Evolutionary conservation across 1,140 invertebrate genomes (phyloP).

Genomic region (Formica selysi): DNA sequence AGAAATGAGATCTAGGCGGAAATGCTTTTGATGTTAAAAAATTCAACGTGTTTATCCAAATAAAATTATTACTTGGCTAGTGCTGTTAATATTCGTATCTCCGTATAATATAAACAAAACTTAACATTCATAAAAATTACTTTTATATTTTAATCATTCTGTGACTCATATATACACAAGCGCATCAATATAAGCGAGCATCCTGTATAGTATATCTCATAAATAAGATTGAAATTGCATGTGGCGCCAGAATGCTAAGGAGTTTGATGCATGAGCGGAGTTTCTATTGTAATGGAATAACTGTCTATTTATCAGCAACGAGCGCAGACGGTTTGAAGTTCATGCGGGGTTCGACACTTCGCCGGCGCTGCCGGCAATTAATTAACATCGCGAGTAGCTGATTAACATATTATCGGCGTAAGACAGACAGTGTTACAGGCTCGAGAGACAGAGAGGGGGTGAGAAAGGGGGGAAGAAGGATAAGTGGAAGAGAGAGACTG

Average conservation of each 20-base stretch:
- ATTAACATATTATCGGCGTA: conserved; percentile 82
- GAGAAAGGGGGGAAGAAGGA: not conserved
- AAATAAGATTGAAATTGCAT: conserved; percentile 34
- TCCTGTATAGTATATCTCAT: not conserved
- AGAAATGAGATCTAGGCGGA: not conserved
- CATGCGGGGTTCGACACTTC: conserved; percentile 69
- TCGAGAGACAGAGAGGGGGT: conserved; percentile 16
- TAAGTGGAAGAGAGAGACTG: conserved; percentile 16
- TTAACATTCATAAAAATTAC: not conserved
- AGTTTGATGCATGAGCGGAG: conserved; percentile 51
- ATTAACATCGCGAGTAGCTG: conserved; percentile 79
- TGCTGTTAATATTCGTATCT: not conserved
- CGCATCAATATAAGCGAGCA: not conserved
- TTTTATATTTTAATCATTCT: not conserved
- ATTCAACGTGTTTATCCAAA: not conserved
- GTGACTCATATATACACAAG: not conserved
- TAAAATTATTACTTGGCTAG: not conserved
- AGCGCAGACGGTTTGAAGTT: conserved; percentile 56
- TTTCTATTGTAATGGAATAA: conserved; percentile 61
- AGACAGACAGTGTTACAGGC: conserved; percentile 68
- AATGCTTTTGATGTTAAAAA: conserved; percentile 6
- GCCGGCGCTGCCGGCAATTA: conserved; percentile 70
- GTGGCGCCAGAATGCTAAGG: conserved; percentile 5
- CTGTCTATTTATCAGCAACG: conserved; percentile 61
- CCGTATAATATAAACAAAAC: not conserved